These are phyloP conservation scores for Epicauta chinensis DNA, from an alignment of 1,140 invertebrate species.

Conservation along the genomic window DNA sequence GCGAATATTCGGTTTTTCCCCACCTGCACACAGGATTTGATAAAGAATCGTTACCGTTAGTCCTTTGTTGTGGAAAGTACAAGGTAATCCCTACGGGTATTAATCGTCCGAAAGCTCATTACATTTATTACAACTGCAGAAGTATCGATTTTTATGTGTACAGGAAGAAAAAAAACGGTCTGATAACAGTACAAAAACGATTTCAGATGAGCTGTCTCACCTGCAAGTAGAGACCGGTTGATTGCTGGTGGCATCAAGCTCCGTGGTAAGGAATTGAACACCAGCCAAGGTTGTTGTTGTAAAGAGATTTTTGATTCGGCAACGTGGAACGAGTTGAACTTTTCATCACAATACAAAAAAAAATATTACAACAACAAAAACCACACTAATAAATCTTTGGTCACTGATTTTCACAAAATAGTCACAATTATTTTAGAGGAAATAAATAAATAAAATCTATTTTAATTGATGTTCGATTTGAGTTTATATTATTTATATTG, in stretches of 20 bases:
- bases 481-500: too few species aligned
- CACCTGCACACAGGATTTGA: too few species aligned
- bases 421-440: too few species aligned
- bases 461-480: too few species aligned
- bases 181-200: conserved; percentile 23
- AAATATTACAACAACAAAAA: not conserved
- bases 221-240: conserved; percentile 20
- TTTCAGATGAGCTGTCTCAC: conserved; percentile 18
- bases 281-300: not conserved
- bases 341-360: not conserved
- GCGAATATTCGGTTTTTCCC: too few species aligned
- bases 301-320: not conserved
- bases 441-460: too few species aligned
- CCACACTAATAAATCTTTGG: not conserved
- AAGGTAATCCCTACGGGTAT: not conserved
- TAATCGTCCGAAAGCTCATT: not conserved
- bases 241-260: not conserved
- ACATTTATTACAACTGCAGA: too few species aligned
- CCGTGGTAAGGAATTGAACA: not conserved
- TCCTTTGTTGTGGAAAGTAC: conserved; percentile 2
- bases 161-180: conserved; percentile 15
- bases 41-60: conserved; percentile 4
- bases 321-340: not conserved
- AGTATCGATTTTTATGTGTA: not conserved
- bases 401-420: too few species aligned